These are phyloP conservation scores for Auanema freiburgensis DNA, from an alignment of 2,888 invertebrate species.

Conservation along the genomic window DNA sequence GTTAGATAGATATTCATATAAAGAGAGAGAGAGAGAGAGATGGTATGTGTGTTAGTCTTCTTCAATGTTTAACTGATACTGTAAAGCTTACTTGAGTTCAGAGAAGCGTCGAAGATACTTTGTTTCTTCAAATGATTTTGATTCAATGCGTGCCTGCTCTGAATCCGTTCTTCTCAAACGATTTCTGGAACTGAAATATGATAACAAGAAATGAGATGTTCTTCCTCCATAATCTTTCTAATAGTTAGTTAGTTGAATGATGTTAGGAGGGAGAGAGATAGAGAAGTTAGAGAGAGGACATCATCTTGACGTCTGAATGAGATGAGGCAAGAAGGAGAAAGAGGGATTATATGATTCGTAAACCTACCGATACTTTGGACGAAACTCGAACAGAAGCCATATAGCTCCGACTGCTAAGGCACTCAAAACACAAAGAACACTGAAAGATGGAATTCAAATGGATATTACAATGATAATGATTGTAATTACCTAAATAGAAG, in stretches of 20 bases:
- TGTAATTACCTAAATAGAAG: conserved; percentile 37
- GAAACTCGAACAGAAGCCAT: conserved; percentile 41
- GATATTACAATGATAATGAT: background rate
- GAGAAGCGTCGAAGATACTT: conserved; percentile 44
- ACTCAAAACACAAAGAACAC: conserved; percentile 30
- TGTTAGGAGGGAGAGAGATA: background rate
- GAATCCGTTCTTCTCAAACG: conserved; percentile 39
- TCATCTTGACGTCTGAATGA: background rate
- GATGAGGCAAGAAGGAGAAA: background rate
- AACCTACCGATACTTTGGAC: conserved; percentile 33
- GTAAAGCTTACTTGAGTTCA: conserved; percentile 41
- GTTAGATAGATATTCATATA: background rate
- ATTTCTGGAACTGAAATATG: conserved; percentile 27
- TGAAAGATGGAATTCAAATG: conserved; percentile 18
- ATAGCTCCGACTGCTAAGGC: conserved; percentile 32
- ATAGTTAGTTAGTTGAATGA: background rate
- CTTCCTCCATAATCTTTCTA: background rate
- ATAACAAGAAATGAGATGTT: background rate
- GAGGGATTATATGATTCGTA: background rate
- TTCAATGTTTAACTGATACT: conserved; percentile 1
- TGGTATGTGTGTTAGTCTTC: background rate
- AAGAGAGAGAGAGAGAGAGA: conserved; percentile 2
- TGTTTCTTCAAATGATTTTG: conserved; percentile 44
- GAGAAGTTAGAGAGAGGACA: background rate
- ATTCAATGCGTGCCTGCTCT: conserved; percentile 35